Conservation (phyloP, 2,797 vertebrate genomes). For the Pterois miles region DNA sequence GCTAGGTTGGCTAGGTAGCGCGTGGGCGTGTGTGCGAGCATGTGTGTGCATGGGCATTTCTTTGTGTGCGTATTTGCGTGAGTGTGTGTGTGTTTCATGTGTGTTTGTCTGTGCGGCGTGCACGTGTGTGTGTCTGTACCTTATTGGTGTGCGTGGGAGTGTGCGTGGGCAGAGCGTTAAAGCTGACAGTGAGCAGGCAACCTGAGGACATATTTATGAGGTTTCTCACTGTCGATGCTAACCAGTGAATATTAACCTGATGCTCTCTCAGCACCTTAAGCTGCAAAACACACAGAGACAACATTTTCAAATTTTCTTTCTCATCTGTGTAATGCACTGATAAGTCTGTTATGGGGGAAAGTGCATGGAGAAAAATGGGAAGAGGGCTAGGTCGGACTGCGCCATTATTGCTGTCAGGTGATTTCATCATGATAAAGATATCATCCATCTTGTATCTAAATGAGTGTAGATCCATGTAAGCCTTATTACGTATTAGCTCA, state of each 20-base stretch:
- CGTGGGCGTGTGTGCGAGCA: conserved; percentile 53
- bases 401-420: conserved; percentile 51
- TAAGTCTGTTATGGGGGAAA: conserved; percentile 53
- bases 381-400: conserved; percentile 36
- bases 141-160: conserved; percentile 64
- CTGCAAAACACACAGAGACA: conserved; percentile 49
- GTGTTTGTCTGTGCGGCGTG: conserved; percentile 15
- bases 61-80: neutral
- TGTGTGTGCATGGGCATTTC: conserved; percentile 24
- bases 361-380: conserved; percentile 40
- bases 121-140: conserved; percentile 34
- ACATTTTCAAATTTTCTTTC: conserved; percentile 52
- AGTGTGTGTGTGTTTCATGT: neutral
- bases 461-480: conserved; percentile 44
- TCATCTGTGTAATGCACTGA: conserved; percentile 52
- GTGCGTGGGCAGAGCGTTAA: conserved; percentile 70
- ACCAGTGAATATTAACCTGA: conserved; percentile 76
- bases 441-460: conserved; percentile 55
- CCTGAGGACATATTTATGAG: conserved; percentile 76
- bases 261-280: conserved; percentile 63
- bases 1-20: conserved; percentile 54
- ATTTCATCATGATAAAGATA: conserved; percentile 62
- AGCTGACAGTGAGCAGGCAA: conserved; percentile 70
- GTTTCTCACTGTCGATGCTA: conserved; percentile 60
- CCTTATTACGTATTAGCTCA: conserved; percentile 45